phyloP scores from a whole-genome alignment of 2,888 invertebrate species.

The Poecilus cupreus region DNA sequence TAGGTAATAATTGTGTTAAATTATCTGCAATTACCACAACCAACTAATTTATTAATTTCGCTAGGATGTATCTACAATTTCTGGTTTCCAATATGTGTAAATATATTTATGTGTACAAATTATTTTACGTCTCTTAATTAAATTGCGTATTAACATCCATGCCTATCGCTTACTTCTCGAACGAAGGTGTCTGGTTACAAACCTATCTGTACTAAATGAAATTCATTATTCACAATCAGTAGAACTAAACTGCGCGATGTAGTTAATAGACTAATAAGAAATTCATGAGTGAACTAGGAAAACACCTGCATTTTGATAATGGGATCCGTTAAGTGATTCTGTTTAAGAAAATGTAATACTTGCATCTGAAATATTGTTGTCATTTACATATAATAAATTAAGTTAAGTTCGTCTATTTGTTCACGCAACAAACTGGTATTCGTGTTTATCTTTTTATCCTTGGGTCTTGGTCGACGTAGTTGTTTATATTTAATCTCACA shows the following conservation, averaged over 20 bases:
- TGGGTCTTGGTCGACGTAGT: too few species aligned
- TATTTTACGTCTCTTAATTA: slow-evolving; percentile 8
- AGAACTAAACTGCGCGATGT: not conserved
- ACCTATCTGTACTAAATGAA: slow-evolving; percentile 13
- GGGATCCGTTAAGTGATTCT: not conserved
- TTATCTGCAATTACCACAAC: not conserved
- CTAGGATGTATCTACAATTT: not conserved
- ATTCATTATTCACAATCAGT: slow-evolving; percentile 33
- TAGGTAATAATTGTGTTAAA: not conserved
- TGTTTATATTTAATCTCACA: too few species aligned
- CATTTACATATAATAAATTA: too few species aligned
- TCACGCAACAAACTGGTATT: not conserved
- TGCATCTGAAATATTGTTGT: too few species aligned
- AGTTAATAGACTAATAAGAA: slow-evolving; percentile 12
- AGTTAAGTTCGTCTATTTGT: not conserved
- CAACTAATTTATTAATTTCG: too few species aligned
- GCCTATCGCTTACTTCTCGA: not conserved
- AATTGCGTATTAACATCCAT: not conserved
- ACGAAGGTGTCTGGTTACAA: slow-evolving; percentile 2
- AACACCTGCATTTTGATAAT: slow-evolving; percentile 14
- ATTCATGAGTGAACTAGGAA: not conserved
- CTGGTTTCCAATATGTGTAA: not conserved
- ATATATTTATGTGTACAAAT: slow-evolving; percentile 6
- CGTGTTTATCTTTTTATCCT: too few species aligned
- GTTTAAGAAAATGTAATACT: not conserved